phyloP scores from a whole-genome alignment of 2,797 vertebrate species.

The Melanotaenia parkinsoni region DNA sequence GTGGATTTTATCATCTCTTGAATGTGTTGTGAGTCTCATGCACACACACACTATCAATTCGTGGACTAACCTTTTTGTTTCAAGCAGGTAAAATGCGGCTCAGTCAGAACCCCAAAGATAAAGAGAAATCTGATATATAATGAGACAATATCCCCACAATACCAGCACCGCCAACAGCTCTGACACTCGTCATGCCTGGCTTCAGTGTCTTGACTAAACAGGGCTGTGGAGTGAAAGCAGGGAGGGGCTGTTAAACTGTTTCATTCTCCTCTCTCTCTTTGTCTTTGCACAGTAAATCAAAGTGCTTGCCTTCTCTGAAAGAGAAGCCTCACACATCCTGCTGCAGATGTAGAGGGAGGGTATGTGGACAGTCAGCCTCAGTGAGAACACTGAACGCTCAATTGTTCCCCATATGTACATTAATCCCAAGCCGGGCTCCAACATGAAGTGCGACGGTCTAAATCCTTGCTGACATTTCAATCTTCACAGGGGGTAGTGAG shows the following conservation, averaged over 20 bases:
- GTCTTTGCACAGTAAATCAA: slow-evolving; percentile 53
- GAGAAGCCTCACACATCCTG: slow-evolving; percentile 44
- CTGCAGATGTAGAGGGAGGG: slow-evolving; percentile 47
- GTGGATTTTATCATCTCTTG: neutral
- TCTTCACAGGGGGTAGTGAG: slow-evolving; percentile 43
- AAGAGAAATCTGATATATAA: slow-evolving; percentile 9
- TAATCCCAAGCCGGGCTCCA: slow-evolving; percentile 72
- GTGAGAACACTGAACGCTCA: slow-evolving; percentile 33
- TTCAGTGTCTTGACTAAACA: slow-evolving; percentile 45
- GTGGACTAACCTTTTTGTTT: neutral
- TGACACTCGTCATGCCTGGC: slow-evolving; percentile 41
- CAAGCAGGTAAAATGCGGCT: neutral
- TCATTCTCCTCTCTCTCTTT: slow-evolving; percentile 41
- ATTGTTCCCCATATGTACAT: slow-evolving; percentile 77
- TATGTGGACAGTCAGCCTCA: slow-evolving; percentile 37
- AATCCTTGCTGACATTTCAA: slow-evolving; percentile 70
- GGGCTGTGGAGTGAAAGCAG: slow-evolving; percentile 20
- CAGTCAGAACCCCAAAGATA: neutral
- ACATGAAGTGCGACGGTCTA: slow-evolving; percentile 41
- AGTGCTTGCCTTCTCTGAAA: slow-evolving; percentile 39
- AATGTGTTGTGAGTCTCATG: neutral
- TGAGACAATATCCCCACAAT: slow-evolving; percentile 26
- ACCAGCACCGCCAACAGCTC: slow-evolving; percentile 26
- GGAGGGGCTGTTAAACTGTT: slow-evolving; percentile 50
- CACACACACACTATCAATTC: neutral